Base-by-base conservation (phyloP, 2,888 invertebrate species). In the Drosophila borborema region DNA sequence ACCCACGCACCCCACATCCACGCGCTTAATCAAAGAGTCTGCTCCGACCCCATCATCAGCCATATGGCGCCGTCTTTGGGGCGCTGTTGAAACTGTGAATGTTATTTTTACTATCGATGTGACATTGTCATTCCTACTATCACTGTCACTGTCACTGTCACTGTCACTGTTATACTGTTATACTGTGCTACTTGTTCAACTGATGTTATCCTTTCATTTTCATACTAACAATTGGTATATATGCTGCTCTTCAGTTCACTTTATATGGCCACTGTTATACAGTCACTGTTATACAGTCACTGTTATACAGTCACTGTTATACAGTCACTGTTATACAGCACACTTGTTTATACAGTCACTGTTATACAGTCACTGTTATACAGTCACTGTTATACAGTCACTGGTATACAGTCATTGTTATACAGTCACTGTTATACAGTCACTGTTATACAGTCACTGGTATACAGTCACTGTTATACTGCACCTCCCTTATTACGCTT, bases 61-160 rank as follows among this genome's bases (percentile, higher is more conserved):
- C 49, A 41, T 49, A 60, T 71, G 51, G 49, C 18, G 1, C 3
- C 49, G 31, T n/a, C 49, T 18, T 34, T 49, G 34, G 34, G 34
- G 49, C 49, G 49, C 36, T 36, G 48, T 0, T 1, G 18, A 36
- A 38, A n/a, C 20, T 34, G n/a, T 10, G 23, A 65, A 7, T 23
- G 2, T 54, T 23, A 54, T 20, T 20, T 34, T 36, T 14, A 20
- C 53, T 20, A 10, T 18, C 14, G 9, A 18, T 10, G 23, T 38
- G 20, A 9, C 12, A 6, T 12, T 51, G n/a, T 49, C 14, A 31
- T 2, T 49, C 28, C 5, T 6, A 5, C 28, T 28, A 6, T 28
- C 14, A 10, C 28, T 28, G 28, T 16, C 16, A n/a, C n/a, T 48
- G n/a, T 16, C 18, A 3, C 34, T 10, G 8, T 31, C 8, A 31